Evolutionary conservation across 2,113 vertebrate species (phyloP), one percentile per base, ranked within the genome.

Genomic region (Neotoma lepida): DNA sequence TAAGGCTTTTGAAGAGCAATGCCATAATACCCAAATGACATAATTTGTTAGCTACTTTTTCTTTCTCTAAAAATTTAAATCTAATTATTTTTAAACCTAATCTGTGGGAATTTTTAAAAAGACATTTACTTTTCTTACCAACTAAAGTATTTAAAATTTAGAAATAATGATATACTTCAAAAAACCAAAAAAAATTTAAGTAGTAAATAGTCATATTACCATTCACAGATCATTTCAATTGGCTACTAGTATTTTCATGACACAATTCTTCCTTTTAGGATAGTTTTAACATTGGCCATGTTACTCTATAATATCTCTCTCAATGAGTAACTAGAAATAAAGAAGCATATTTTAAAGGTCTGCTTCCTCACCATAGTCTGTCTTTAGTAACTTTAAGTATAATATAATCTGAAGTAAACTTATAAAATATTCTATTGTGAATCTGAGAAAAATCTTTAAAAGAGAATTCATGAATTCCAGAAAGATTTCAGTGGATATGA

Each of bases 381-480:
- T 56, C 9, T 4, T 85, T 93, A 95, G 89, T 92, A 82, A 96
- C 1, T 91, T 96, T 97, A 97, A 97, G 95, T 58, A 24, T 94
- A 30, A 66, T 1, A n/a, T 91, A 95, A 80, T 46, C 26, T 24
- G 24, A 95, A 74, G 93, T 33, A 96, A 88, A 85, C 89, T 96
- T 89, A 13, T 66, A 88, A 89, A 94, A 94, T 18, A 89, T 63
- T 96, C 93, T 85, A 44, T 54, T 97, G 66, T 68, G 20, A 89
- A 95, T 97, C 92, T 97, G 96, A 95, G 90, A 92, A 88, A 96
- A 94, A 96, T 95, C 76, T 95, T 97, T 96, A 93, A 94, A 98
- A 95, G 97, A 98, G 94, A 98, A 98, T 97, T 98, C 96, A 98
- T 96, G 96, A 97, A 96, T 97, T 97, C 93, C 92, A 95, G 89